phyloP scores from a whole-genome alignment of 53 echinoderm and acorn worm genomes.

The Zoroaster sp. region DNA sequence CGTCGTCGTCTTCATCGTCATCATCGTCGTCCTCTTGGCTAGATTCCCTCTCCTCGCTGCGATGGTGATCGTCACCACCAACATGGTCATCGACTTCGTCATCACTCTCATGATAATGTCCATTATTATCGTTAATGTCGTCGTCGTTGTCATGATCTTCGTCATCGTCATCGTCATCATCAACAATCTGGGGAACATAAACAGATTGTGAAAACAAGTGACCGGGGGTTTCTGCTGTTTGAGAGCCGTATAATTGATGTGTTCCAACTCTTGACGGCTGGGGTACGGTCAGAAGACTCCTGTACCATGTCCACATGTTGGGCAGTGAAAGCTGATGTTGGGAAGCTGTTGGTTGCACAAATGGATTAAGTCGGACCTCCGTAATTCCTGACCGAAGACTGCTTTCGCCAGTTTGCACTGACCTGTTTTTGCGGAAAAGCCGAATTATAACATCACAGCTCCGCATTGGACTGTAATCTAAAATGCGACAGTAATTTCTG shows the following conservation, averaged over 20 bases:
- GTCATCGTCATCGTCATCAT: too few species aligned
- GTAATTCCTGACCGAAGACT: not conserved
- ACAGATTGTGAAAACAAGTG: not conserved
- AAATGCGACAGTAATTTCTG: not conserved
- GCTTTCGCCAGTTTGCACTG: not conserved
- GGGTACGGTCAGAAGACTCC: not conserved
- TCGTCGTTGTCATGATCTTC: not conserved
- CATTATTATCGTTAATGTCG: not conserved
- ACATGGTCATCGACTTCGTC: not conserved
- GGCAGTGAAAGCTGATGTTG: not conserved
- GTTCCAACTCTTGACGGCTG: not conserved
- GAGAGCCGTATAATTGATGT: not conserved
- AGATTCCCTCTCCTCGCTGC: too few species aligned
- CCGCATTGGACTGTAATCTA: not conserved
- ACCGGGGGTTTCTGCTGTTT: not conserved
- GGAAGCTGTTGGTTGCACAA: too few species aligned
- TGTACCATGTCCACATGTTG: not conserved
- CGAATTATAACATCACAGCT: slow-evolving; percentile 16
- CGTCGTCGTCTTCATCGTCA: too few species aligned
- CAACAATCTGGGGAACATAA: too few species aligned
- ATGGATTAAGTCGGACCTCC: not conserved
- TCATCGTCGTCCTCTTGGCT: too few species aligned
- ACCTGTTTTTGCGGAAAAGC: not conserved
- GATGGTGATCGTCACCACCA: not conserved
- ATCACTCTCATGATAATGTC: not conserved